Percentiles rank a stretch among this genome's conserved stretches.
Conservation (phyloP, 1,140 invertebrate species). For the Drosophila sp. region DNA sequence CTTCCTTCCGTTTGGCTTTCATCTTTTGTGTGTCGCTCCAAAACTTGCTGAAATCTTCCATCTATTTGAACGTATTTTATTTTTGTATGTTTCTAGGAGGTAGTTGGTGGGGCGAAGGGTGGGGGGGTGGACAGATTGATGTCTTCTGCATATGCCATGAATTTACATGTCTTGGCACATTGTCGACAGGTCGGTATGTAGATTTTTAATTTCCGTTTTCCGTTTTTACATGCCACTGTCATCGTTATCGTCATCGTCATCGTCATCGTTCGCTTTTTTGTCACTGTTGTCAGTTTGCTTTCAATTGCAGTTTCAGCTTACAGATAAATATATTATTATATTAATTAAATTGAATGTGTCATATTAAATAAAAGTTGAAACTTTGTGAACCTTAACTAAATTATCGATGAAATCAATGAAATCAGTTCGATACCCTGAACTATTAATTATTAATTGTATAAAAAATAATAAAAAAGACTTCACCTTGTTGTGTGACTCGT, state of each 20-base stretch:
- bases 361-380: too few relatives aligned
- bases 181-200: slow-evolving; percentile 44
- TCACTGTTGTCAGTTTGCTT: slow-evolving; percentile 13
- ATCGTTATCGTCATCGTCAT: slow-evolving; percentile 63
- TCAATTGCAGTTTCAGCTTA: neutral
- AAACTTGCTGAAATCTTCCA: slow-evolving; percentile 3
- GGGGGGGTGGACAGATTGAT: slow-evolving; percentile 20
- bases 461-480: too few relatives aligned
- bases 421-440: too few relatives aligned
- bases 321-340: too few relatives aligned
- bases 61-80: slow-evolving; percentile 13
- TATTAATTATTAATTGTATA: too few relatives aligned
- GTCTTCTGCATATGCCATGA: slow-evolving; percentile 6
- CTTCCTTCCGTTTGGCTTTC: slow-evolving; percentile 16
- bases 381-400: too few relatives aligned
- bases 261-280: slow-evolving; percentile 12
- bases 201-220: slow-evolving; percentile 79
- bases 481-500: neutral
- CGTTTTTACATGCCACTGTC: slow-evolving; percentile 65
- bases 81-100: slow-evolving; percentile 10
- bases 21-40: slow-evolving; percentile 32
- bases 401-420: too few relatives aligned
- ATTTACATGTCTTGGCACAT: slow-evolving; percentile 20
- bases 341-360: too few relatives aligned
- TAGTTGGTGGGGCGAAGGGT: neutral